Evolutionary conservation across 2,888 invertebrate genomes (phyloP).

Genomic region (Drosophila pegasa): DNA sequence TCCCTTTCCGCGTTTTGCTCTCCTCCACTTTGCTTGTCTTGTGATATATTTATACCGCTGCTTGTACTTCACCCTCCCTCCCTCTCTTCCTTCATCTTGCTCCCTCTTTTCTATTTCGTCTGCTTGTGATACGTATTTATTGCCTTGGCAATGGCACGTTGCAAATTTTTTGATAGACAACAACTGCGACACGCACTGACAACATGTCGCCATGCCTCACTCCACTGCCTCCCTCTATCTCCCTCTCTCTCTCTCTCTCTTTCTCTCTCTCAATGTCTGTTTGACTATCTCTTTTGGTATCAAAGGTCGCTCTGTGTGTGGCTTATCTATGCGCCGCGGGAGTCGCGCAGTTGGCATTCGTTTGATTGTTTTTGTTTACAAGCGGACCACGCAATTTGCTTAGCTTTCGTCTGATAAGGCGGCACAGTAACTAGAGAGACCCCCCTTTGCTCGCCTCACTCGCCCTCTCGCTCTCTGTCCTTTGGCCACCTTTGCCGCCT

Average conservation of each 20-base stretch:
- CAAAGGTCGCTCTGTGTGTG: conserved; percentile 42
- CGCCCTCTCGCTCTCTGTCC: not conserved
- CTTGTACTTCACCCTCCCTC: not conserved
- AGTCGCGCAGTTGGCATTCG: conserved; percentile 20
- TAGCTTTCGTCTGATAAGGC: conserved; percentile 58
- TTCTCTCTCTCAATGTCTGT: not conserved
- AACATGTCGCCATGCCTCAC: conserved; percentile 34
- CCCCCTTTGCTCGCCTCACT: rapidly evolving
- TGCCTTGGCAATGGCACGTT: conserved; percentile 25
- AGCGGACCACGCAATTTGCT: conserved; percentile 64
- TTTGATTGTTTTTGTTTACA: conserved; percentile 71
- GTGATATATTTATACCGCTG: not conserved
- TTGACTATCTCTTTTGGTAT: not conserved
- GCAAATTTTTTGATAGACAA: conserved; percentile 34
- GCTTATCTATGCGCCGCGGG: conserved; percentile 34
- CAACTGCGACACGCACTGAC: conserved; percentile 52
- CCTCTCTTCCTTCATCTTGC: not conserved
- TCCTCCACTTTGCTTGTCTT: not conserved
- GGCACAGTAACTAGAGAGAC: not conserved
- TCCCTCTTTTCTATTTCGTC: conserved; percentile 13
- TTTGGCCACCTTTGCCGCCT: conserved; percentile 14
- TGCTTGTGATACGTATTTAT: conserved; percentile 55
- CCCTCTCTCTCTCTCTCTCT: not conserved
- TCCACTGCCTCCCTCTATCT: too few relatives aligned
- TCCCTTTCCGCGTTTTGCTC: not conserved